Evolutionary conservation across 2,888 invertebrate species (phyloP), one percentile per base, ranked within the genome.

Genomic region (Encarsia formosa): DNA sequence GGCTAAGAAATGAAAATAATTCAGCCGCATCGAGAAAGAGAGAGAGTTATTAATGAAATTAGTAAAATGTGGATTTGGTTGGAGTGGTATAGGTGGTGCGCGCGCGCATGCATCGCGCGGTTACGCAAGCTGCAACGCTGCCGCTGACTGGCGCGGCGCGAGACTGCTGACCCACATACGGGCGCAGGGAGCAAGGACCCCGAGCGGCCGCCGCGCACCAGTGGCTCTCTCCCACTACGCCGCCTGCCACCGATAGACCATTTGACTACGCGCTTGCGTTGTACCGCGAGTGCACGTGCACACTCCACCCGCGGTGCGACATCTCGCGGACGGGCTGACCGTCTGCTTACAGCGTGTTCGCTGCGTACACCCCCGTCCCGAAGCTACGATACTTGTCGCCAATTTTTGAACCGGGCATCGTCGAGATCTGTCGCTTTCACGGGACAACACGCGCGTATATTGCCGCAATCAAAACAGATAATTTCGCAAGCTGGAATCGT

Each of bases 91-190:
- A 5, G 26, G 11, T 8, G 16, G 19, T 19, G 37, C 16, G 29
- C 39, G 47, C 32, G 24, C 66, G 66, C 67, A 70, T 72, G 71
- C 71, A 71, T 69, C 67, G n/a, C n/a, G n/a, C n/a, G 66, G 69
- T 73, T 73, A 71, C 73, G 73, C 73, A 72, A 73, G 42, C 37
- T 32, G 64, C 63, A 9, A 24, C 38, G 11, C 20, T 22, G 38
- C 20, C 5, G 35, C 35, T n/a, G n/a, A n/a, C 20, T 40, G 51
- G 52, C 72, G 71, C 71, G 73, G n/a, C 72, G 73, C 70, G 71
- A 73, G 73, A 73, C 73, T 73, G 73, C 71, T 73, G 73, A 73
- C 73, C 73, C 65, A 73, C 71, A 73, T 73, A 72, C 70, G 69
- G 63, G 60, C 62, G 48, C 63, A 63, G 73, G 65, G 73, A 69